Base-by-base conservation (phyloP, 1,140 invertebrate genomes). In the Drosophila triauraria region DNA sequence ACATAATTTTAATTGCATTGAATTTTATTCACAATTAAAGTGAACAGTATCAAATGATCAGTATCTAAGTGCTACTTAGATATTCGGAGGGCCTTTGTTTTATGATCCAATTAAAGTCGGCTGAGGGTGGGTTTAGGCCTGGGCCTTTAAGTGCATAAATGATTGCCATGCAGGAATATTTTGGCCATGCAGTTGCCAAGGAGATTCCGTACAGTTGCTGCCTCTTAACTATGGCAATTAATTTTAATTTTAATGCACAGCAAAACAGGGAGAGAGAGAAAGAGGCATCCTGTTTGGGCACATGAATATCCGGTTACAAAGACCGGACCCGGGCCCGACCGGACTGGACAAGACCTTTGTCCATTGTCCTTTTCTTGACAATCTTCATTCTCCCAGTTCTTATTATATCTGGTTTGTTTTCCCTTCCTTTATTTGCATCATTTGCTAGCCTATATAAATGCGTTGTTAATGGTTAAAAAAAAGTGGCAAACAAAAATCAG, bases 361-460 rank as follows among this genome's bases (percentile, higher is more conserved):
- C 35, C 35, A 35, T 32, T 72, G 32, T 60, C 32, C 51, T 56
- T 63, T 56, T 54, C 68, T 48, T 35, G 56, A 23, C 0, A 13
- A 56, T 43, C 30, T 57, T 42, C 9, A 32, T 54, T n/a, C 38
- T n/a, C 20, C 30, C 20, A 38, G 40, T 17, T 70, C 48, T 54
- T 32, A 48, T 65, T 48, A 48, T 38, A 44, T 72, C 17, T 63
- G 35, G 44, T 54, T 72, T 23, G 40, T 40, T 35, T 62, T 62
- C 32, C 2, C 38, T 42, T 54, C 23, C 13, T 40, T 63, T 65
- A 38, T 56, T 75, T 43, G 40, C 77, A 76, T 80, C 60, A 82
- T 79, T 82, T 83, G 47, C 50, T 70, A 70, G 67, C 80, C 80
- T 84, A 75, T 76, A 50, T 71, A 83, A 83, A 84, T 76, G 84